Percentiles rank a stretch among this genome's conserved stretches.
Evolutionary conservation across 1,140 invertebrate species (phyloP).

Genomic region (Cataglyphis hispanica): DNA sequence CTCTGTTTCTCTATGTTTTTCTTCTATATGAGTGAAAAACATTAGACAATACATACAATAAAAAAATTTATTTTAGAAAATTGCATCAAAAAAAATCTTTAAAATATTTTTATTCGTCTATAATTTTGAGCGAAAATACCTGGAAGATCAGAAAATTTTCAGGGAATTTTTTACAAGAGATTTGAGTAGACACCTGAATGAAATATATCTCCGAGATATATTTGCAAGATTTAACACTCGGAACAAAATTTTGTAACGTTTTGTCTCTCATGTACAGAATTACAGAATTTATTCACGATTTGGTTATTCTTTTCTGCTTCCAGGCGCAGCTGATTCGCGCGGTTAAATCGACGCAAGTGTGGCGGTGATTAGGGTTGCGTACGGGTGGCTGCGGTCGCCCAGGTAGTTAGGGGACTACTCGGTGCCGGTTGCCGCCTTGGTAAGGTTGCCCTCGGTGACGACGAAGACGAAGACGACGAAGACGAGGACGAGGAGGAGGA

Average conservation of each 20-base stretch:
- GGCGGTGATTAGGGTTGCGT: constrained; percentile 73
- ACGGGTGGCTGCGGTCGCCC: constrained; percentile 69
- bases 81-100: too few relatives aligned
- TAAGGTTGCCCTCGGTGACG: constrained; percentile 30
- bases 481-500: constrained; percentile 61
- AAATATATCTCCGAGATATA: too few relatives aligned
- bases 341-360: constrained; percentile 75
- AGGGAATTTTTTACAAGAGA: too few relatives aligned
- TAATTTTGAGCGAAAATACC: too few relatives aligned
- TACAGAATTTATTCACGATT: not conserved
- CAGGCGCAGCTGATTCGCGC: constrained; percentile 56
- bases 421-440: constrained; percentile 59
- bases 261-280: not conserved
- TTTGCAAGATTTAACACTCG: not conserved
- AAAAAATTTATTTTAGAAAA: too few relatives aligned
- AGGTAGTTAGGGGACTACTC: constrained; percentile 69
- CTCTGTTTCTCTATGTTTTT: too few relatives aligned
- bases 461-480: constrained; percentile 49
- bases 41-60: too few relatives aligned
- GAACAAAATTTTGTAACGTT: not conserved
- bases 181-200: too few relatives aligned
- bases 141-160: too few relatives aligned
- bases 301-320: constrained; percentile 14
- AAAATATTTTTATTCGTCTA: too few relatives aligned
- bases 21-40: too few relatives aligned